Conservation (phyloP, 2,797 vertebrate genomes). For the Cheirogaleus major region DNA sequence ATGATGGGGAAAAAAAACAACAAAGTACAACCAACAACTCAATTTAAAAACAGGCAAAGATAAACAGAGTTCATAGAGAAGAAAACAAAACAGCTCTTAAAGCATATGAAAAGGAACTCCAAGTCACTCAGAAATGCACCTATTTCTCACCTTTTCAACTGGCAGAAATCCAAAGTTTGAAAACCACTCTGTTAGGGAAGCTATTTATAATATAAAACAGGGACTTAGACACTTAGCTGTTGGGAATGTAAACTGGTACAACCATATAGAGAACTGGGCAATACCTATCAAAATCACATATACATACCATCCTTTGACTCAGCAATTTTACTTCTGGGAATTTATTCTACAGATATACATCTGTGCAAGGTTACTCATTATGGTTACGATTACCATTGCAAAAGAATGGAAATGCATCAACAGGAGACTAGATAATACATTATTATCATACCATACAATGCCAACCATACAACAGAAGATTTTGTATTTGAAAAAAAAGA, state of each 20-base stretch:
- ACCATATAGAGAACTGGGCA: neutral
- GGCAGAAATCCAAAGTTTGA: neutral
- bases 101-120: neutral
- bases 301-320: fast-evolving
- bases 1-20: neutral
- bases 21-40: neutral
- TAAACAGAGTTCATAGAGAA: neutral
- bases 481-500: neutral
- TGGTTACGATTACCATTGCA: neutral
- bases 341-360: no score
- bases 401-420: neutral
- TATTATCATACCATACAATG: neutral
- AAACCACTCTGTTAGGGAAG: neutral
- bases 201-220: neutral
- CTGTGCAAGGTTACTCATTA: neutral
- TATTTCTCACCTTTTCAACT: neutral
- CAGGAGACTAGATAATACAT: neutral
- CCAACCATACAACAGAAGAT: neutral
- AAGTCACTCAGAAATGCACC: neutral
- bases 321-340: neutral
- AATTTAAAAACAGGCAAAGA: neutral
- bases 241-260: neutral
- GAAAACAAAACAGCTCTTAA: neutral
- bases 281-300: neutral
- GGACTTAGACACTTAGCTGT: neutral